Conservation (phyloP, 2,113 vertebrate species). For the Anguilla japonica region DNA sequence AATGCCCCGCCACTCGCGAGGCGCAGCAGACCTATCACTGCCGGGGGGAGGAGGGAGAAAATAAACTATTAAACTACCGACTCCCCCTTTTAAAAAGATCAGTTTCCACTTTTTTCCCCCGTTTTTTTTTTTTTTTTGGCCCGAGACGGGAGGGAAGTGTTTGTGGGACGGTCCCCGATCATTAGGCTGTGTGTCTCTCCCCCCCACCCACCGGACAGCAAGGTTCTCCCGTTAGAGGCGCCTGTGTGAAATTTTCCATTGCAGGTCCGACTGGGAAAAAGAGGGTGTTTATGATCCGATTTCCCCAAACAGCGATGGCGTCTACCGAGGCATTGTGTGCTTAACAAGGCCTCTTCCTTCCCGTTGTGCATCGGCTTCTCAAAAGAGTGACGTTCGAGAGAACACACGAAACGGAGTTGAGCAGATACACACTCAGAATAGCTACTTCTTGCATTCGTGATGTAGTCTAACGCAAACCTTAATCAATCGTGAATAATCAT, state of each 20-base stretch:
- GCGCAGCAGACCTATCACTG: conserved; percentile 24
- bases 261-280: conserved; percentile 37
- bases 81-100: not conserved
- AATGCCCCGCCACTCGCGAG: conserved; percentile 10
- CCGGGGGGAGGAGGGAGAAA: conserved; percentile 15
- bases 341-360: conserved; percentile 43
- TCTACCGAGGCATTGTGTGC: conserved; percentile 47
- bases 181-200: no score
- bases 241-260: not conserved
- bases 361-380: conserved; percentile 27
- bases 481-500: not conserved
- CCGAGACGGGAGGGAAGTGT: not conserved
- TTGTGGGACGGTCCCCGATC: not conserved
- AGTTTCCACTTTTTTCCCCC: not conserved
- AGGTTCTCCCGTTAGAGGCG: not conserved
- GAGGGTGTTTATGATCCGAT: conserved; percentile 47
- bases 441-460: not conserved
- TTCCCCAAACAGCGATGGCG: conserved; percentile 43
- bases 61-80: not conserved
- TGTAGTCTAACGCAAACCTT: not conserved
- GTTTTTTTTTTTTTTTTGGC: not conserved
- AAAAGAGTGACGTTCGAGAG: conserved; percentile 20
- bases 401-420: not conserved
- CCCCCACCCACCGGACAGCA: not conserved
- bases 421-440: not conserved